Evolutionary conservation across 2,888 invertebrate genomes (phyloP), one percentile per base, ranked within the genome.

Genomic region (Cepaea hortensis): DNA sequence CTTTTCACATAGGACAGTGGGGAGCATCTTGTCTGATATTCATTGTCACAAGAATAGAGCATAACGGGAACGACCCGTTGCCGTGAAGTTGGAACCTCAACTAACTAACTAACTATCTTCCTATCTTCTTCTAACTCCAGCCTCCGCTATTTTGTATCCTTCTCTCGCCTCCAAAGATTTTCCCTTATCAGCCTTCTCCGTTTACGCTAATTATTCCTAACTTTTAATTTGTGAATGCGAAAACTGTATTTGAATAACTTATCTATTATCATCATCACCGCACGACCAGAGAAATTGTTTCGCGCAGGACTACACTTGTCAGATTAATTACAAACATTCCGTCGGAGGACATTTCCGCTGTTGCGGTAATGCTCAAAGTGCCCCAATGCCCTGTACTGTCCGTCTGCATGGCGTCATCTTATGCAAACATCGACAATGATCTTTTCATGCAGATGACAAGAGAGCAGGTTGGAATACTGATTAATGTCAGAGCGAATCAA

Each of bases 231-330:
- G 11, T 50, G 9, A 76, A 50, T 76, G 9, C 18, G 76, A 20
- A 76, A 55, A 50, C 50, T 76, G 55, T 20, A 50, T 76, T 76
- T 76, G 5, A 76, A 76, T 76, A 76, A 76, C 20, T 76, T 18
- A 20, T n/a, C 20, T 76, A 50, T 18, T 50, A n/a, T n/a, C 13
- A 68, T 68, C 15, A 68, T 9, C 76, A 18, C 20, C 5, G 20
- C 48, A 50, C 2, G 5, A 76, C 76, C 5, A 50, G 76, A 20
- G 50, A 76, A 76, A 50, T 50, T 50, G 7, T 50, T 50, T 76
- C 50, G 18, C 5, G 50, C 50, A 6, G 7, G 50, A 18, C 18
- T 9, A 11, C 20, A 75, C 75, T 3, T 48, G 75, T 75, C 75
- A 48, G 48, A 48, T 48, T 75, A 75, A 75, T 75, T 3, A 75